Conservation (phyloP, 2,888 invertebrate genomes). For the Nemapogon koenigi region DNA sequence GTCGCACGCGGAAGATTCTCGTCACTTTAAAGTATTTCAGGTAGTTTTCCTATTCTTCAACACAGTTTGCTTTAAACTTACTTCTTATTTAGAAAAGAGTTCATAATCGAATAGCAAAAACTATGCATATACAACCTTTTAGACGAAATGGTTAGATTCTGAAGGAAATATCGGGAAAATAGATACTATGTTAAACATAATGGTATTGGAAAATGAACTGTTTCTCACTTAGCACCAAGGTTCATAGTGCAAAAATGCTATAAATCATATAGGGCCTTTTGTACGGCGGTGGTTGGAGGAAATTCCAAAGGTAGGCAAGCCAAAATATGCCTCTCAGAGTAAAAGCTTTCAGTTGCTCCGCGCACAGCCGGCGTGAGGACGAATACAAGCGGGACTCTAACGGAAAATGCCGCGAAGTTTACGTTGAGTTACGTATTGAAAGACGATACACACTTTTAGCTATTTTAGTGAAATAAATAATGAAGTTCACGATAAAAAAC, state of each 20-base stretch:
- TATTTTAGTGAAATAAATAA: too few species aligned
- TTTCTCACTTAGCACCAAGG: too few species aligned
- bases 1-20: constrained; percentile 47
- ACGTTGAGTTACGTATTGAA: constrained; percentile 37
- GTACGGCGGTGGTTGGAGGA: constrained; percentile 25
- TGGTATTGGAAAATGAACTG: too few species aligned
- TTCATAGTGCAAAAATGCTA: too few species aligned
- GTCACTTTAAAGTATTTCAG: constrained; percentile 21
- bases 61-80: constrained; percentile 22
- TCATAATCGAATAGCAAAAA: constrained; percentile 17
- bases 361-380: constrained; percentile 45
- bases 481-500: too few species aligned
- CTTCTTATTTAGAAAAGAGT: constrained; percentile 16
- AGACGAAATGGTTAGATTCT: too few species aligned
- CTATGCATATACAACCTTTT: constrained; percentile 19
- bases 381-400: constrained; percentile 24
- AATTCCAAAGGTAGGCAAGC: constrained; percentile 55
- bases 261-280: constrained; percentile 14
- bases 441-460: constrained; percentile 20
- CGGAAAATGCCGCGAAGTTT: constrained; percentile 50
- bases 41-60: constrained; percentile 24
- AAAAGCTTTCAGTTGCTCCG: constrained; percentile 50
- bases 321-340: constrained; percentile 42
- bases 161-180: too few species aligned
- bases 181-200: too few species aligned